These are phyloP conservation scores for Caenorhabditis afra DNA, from an alignment of 2,888 invertebrate genomes.

Conservation along the genomic window DNA sequence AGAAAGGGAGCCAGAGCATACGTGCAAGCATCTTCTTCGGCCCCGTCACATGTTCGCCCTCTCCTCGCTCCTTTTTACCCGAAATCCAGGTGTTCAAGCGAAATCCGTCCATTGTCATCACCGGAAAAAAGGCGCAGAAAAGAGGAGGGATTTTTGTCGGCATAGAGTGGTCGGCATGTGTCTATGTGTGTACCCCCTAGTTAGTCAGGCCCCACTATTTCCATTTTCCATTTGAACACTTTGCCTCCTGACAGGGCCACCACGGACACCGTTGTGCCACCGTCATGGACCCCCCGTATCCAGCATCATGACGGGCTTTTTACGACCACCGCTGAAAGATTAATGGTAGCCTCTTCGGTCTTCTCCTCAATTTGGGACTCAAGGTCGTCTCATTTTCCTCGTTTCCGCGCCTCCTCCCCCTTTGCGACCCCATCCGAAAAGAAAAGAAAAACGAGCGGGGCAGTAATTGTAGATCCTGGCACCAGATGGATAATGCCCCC, in stretches of 20 bases:
- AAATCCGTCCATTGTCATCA: too few relatives aligned
- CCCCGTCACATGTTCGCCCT: too few relatives aligned
- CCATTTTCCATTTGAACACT: background rate
- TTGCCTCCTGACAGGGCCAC: background rate
- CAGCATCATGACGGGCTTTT: constrained; percentile 11
- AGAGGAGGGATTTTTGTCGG: too few relatives aligned
- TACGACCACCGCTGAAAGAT: constrained; percentile 57
- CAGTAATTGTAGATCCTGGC: constrained; percentile 53
- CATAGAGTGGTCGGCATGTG: background rate
- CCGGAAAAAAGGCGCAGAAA: too few relatives aligned
- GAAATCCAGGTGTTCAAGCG: too few relatives aligned
- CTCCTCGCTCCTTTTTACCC: too few relatives aligned
- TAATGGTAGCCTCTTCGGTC: constrained; percentile 55
- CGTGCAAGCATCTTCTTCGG: too few relatives aligned
- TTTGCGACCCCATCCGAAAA: constrained; percentile 10
- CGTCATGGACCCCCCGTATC: constrained; percentile 4
- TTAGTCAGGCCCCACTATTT: background rate
- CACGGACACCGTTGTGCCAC: constrained; percentile 18
- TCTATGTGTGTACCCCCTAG: background rate
- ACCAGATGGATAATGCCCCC: constrained; percentile 40
- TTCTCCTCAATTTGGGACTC: constrained; percentile 60
- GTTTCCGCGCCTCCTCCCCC: constrained; percentile 16
- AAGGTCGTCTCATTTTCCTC: constrained; percentile 34
- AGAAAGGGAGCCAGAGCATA: too few relatives aligned
- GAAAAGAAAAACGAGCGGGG: background rate